Percentiles rank a stretch among this genome's conserved stretches.
Conservation (phyloP, 2,797 vertebrate species). For the Craterocephalus amniculus region DNA sequence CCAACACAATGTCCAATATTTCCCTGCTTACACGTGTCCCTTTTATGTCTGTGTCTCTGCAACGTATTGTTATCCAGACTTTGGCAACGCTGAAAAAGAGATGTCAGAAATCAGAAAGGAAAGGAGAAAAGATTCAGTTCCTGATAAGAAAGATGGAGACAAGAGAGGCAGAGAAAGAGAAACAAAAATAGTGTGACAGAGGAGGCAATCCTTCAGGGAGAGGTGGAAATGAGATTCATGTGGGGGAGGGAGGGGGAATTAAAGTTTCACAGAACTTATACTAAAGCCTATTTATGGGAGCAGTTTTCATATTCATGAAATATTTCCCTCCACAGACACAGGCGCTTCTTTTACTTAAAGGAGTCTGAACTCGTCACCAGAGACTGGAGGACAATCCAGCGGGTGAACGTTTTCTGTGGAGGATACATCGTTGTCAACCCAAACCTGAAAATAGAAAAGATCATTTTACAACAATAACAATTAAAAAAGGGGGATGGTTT, state of each 20-base stretch:
- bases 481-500: no score
- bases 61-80: no score
- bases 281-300: conserved; percentile 70
- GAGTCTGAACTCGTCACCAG: conserved; percentile 26
- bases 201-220: conserved; percentile 46
- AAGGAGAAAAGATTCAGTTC: conserved; percentile 27
- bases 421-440: background rate
- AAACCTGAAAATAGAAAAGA: conserved; percentile 54
- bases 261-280: conserved; percentile 72
- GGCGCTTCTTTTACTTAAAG: conserved; percentile 40
- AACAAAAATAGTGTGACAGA: conserved; percentile 29
- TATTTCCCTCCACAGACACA: conserved; percentile 56
- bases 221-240: conserved; percentile 61
- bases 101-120: conserved; percentile 27
- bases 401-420: conserved; percentile 23
- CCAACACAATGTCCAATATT: conserved; percentile 19
- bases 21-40: background rate
- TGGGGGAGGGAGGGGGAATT: conserved; percentile 54
- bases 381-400: conserved; percentile 46
- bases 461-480: background rate
- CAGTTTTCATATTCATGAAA: conserved; percentile 72
- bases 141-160: conserved; percentile 38
- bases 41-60: conserved; percentile 20
- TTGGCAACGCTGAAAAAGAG: no score
- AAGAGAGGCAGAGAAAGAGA: no score